Percentiles rank a stretch among this genome's conserved stretches.
phyloP scores from a whole-genome alignment of 2,888 invertebrate species.

The Kuschelorhynchus macadamiae region DNA sequence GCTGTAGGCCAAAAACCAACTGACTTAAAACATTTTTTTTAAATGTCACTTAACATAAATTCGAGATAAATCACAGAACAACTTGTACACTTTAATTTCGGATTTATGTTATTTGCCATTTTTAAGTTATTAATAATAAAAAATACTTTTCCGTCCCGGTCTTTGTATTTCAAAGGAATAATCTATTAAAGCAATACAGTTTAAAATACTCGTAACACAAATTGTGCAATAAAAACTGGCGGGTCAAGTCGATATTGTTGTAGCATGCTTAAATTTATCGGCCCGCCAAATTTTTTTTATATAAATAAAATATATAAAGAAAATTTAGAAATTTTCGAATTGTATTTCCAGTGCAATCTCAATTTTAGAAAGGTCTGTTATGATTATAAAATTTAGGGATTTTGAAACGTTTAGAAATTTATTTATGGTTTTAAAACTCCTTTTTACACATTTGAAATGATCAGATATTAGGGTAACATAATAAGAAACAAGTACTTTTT shows the following conservation, averaged over 20 bases:
- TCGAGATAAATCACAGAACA: neutral
- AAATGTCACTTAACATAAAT: no score
- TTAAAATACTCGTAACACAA: constrained; percentile 1
- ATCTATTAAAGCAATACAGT: constrained; percentile 3
- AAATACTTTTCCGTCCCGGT: neutral
- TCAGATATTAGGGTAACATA: no score
- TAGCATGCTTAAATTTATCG: constrained; percentile 8
- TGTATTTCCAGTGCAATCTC: constrained; percentile 52
- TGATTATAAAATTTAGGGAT: constrained; percentile 25
- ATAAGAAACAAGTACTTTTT: no score
- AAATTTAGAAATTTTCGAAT: constrained; percentile 49
- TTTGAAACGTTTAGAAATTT: constrained; percentile 27
- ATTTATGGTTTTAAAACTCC: no score
- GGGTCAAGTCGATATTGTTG: neutral
- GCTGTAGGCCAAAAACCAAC: no score
- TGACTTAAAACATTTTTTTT: constrained; percentile 19
- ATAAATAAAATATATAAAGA: constrained; percentile 4
- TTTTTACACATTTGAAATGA: no score
- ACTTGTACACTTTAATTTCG: neutral
- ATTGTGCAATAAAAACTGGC: constrained; percentile 10
- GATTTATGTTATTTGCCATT: no score
- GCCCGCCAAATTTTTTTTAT: constrained; percentile 17
- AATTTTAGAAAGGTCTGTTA: constrained; percentile 48
- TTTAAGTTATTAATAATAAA: no score
- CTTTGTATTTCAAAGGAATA: neutral